Evolutionary conservation across 2,113 vertebrate species (phyloP).

Genomic region (Ondatra zibethicus): DNA sequence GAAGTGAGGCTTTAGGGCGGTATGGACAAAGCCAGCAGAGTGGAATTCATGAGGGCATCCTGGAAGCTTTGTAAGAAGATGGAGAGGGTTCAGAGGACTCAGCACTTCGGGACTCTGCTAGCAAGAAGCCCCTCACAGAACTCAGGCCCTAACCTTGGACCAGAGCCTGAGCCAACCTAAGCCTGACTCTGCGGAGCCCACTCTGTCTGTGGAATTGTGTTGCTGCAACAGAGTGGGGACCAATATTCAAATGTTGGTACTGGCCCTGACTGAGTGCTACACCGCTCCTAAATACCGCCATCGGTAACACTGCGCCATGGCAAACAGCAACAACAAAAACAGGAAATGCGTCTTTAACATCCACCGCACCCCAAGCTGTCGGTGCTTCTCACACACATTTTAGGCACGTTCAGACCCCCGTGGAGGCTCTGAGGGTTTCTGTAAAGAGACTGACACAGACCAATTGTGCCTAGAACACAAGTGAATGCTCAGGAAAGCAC

Average conservation of each 20-base stretch:
- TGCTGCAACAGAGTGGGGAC: background rate
- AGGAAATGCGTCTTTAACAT: background rate
- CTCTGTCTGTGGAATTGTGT: background rate
- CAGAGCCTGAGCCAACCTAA: background rate
- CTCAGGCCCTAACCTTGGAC: background rate
- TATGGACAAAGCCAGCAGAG: too few relatives aligned
- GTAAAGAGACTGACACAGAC: background rate
- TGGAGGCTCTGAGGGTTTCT: too few relatives aligned
- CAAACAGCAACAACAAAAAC: background rate
- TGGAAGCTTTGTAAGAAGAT: background rate
- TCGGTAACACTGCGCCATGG: background rate
- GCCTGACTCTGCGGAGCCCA: background rate
- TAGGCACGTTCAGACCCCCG: too few relatives aligned
- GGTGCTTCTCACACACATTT: background rate
- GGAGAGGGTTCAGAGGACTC: background rate
- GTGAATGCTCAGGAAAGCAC: background rate
- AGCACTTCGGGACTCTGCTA: background rate
- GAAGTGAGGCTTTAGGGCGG: too few relatives aligned
- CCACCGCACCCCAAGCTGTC: background rate
- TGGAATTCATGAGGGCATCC: background rate
- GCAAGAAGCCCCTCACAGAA: background rate
- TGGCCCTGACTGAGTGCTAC: background rate
- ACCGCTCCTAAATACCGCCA: too few relatives aligned
- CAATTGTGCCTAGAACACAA: background rate
- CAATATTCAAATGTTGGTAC: background rate